Conservation (phyloP, 2,888 invertebrate genomes). For the Steinernema hermaphroditum region DNA sequence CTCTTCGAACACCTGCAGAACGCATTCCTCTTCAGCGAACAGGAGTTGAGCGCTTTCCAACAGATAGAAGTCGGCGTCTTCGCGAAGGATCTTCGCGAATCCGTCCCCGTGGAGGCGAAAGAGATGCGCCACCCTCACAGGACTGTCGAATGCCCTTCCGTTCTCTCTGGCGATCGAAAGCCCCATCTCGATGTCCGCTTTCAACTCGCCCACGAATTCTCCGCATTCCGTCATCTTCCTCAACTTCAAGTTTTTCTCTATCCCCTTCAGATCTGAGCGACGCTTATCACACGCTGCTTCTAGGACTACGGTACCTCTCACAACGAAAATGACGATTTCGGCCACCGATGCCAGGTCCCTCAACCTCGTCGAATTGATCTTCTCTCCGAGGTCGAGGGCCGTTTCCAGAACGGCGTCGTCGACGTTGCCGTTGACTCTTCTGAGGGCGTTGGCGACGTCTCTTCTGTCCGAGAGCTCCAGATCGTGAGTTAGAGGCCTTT, state of each 20-base stretch:
- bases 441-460: not conserved
- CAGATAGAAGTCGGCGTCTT: slow-evolving; percentile 12
- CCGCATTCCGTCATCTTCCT: not conserved
- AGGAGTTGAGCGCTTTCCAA: not conserved
- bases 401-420: not conserved
- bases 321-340: no score
- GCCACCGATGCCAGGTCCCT: no score
- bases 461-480: no score
- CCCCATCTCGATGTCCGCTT: not conserved
- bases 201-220: not conserved
- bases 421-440: not conserved
- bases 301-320: no score
- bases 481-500: not conserved
- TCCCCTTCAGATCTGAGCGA: not conserved
- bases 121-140: not conserved
- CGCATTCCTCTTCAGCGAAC: not conserved
- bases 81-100: not conserved
- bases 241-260: not conserved
- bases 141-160: not conserved
- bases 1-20: not conserved
- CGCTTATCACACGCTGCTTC: no score
- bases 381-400: not conserved
- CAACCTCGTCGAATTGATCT: not conserved
- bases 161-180: not conserved
- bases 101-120: not conserved